Evolutionary conservation across 1,140 invertebrate genomes (phyloP), one percentile per base, ranked within the genome.

Genomic region (Cotesia typhae): DNA sequence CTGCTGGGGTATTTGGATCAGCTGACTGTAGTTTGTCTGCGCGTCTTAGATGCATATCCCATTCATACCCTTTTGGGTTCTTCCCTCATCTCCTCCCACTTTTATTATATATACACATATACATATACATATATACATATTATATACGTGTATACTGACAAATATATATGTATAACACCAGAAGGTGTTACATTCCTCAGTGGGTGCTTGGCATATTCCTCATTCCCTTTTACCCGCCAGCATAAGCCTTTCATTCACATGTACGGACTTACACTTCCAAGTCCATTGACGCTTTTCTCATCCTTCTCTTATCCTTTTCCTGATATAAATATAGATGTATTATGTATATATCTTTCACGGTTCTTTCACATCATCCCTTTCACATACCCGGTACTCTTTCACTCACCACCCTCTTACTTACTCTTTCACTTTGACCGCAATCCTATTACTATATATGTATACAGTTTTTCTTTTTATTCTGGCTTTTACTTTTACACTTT

Each of bases 251-350:
- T 68, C 74, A 75, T 75, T 73, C 71, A 71, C 74, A 70, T 67
- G 59, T 72, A 20, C 28, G 36, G 37, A 6, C 4, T 38, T 14
- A 20, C 65, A 70, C 76, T 73, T 74, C 74, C 75, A 78, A 75
- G 75, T 70, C 76, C 81, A 81, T 82, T 81, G 81, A 82, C 78
- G 77, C 76, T 75, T 73, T 57, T 72, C 36, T 67, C 59, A 67
- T 53, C 28, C 66, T 69, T 14, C 4, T 37, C 38, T 10, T 12
- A 28, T 64, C 35, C n/a, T 36, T 41, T 59, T 36, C 9, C 55
- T 69, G 9, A 37, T 57, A 28, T 35, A 20, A 10, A 60, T 69
- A 28, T 57, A 38, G 7, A 61, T 37, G 14, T 36, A 9, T 41
- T 9, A 6, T 12, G n/a, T 52, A 71, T 55, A n/a, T 51, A 9